phyloP scores from a whole-genome alignment of 2,113 vertebrate species.

The Microcebus jonahi region DNA sequence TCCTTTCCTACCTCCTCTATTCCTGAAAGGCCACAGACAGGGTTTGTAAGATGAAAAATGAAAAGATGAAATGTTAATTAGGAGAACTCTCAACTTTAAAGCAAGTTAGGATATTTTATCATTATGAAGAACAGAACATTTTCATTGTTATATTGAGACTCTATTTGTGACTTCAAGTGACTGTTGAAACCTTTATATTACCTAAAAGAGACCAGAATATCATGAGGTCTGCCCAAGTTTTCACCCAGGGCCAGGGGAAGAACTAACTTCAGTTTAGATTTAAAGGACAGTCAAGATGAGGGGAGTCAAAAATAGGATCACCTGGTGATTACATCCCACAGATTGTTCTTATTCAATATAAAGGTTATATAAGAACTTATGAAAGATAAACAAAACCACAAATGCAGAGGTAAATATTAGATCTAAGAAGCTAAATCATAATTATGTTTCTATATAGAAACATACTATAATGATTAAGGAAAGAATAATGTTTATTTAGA shows the following conservation, averaged over 20 bases:
- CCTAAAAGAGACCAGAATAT: neutral
- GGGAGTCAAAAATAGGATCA: neutral
- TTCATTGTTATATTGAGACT: neutral
- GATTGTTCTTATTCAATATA: neutral
- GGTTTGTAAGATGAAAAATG: neutral
- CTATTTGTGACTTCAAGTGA: neutral
- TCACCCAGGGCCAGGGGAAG: neutral
- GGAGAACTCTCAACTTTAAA: neutral
- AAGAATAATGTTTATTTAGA: neutral
- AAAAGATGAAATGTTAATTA: neutral
- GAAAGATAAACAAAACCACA: neutral
- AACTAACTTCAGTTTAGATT: conserved; percentile 22
- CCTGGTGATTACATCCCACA: neutral
- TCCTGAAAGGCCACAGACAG: neutral
- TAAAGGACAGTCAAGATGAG: neutral
- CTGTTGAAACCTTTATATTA: neutral
- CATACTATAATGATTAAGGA: neutral
- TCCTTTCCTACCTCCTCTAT: neutral
- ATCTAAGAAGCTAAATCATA: neutral
- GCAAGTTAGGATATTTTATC: conserved; percentile 4
- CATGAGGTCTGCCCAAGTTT: neutral
- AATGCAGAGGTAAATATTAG: neutral
- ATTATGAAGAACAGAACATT: neutral
- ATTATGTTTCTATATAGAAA: neutral
- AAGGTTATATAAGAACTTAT: neutral